Percentiles rank a stretch among this genome's conserved stretches.
These are phyloP conservation scores for Macrobrachium nipponense DNA, from an alignment of 1,140 invertebrate genomes.

Conservation along the genomic window DNA sequence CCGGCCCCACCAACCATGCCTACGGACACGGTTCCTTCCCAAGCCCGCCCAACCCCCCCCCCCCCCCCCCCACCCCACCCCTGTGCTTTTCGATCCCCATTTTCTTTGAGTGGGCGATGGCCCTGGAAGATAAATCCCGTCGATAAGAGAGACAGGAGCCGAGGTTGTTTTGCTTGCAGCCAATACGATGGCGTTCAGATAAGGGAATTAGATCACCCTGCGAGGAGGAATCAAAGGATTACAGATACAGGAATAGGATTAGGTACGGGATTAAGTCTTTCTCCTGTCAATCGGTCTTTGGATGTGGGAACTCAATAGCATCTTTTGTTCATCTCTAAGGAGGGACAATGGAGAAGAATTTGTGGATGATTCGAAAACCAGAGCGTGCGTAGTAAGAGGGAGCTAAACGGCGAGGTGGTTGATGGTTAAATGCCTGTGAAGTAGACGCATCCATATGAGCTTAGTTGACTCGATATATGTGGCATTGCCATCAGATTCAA, in stretches of 20 bases:
- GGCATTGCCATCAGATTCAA: too few relatives aligned
- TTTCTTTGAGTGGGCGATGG: too few relatives aligned
- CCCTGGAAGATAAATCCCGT: not conserved
- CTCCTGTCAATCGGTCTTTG: slow-evolving; percentile 5
- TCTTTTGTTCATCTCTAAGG: not conserved
- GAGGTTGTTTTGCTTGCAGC: slow-evolving; percentile 52
- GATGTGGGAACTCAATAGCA: slow-evolving; percentile 1
- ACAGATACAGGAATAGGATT: slow-evolving; percentile 50
- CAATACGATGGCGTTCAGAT: slow-evolving; percentile 59
- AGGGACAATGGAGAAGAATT: not conserved
- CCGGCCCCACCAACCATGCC: too few relatives aligned
- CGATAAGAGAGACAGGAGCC: slow-evolving; percentile 3
- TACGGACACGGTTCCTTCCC: too few relatives aligned
- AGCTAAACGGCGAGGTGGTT: too few relatives aligned
- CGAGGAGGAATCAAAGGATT: slow-evolving; percentile 51
- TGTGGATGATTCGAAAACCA: slow-evolving; percentile 3
- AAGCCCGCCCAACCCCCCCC: too few relatives aligned
- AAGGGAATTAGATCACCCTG: slow-evolving; percentile 58
- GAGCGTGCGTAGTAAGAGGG: too few relatives aligned
- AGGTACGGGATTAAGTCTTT: slow-evolving; percentile 54
- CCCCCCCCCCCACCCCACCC: too few relatives aligned
- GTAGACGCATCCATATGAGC: too few relatives aligned
- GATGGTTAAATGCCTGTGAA: too few relatives aligned
- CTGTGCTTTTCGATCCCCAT: too few relatives aligned
- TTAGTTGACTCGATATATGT: too few relatives aligned